Evolutionary conservation across 2,113 vertebrate species (phyloP).

Genomic region (Cygnus buccinator): DNA sequence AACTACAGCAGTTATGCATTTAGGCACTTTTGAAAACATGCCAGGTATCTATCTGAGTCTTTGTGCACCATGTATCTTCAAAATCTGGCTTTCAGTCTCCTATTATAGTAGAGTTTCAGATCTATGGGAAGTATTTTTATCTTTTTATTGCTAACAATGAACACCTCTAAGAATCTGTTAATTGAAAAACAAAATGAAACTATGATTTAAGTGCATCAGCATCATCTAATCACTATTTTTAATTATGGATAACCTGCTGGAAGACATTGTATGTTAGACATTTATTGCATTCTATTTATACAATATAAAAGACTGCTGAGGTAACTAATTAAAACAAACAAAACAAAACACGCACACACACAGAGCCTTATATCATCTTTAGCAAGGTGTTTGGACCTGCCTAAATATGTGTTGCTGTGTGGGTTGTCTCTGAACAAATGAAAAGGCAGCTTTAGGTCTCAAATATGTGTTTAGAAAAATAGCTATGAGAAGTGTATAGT

Average conservation of each 20-base stretch:
- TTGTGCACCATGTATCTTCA: background rate
- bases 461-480: background rate
- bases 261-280: background rate
- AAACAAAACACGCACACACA: background rate
- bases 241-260: background rate
- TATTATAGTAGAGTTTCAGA: slow-evolving; percentile 1
- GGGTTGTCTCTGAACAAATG: background rate
- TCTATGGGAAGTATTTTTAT: background rate
- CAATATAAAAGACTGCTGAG: background rate
- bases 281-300: background rate
- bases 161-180: background rate
- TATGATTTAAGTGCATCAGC: background rate
- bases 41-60: slow-evolving; percentile 42
- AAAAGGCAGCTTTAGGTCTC: background rate
- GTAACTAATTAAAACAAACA: background rate
- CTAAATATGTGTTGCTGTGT: background rate
- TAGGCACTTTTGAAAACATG: slow-evolving; percentile 59
- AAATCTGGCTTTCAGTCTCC: slow-evolving; percentile 7
- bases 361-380: background rate
- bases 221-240: background rate
- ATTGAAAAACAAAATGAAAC: background rate
- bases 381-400: background rate
- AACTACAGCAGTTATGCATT: slow-evolving; percentile 52
- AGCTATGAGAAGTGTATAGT: background rate
- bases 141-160: slow-evolving; percentile 8